Base-by-base conservation (phyloP, 2,888 invertebrate species). In the Eupithecia vulgata region DNA sequence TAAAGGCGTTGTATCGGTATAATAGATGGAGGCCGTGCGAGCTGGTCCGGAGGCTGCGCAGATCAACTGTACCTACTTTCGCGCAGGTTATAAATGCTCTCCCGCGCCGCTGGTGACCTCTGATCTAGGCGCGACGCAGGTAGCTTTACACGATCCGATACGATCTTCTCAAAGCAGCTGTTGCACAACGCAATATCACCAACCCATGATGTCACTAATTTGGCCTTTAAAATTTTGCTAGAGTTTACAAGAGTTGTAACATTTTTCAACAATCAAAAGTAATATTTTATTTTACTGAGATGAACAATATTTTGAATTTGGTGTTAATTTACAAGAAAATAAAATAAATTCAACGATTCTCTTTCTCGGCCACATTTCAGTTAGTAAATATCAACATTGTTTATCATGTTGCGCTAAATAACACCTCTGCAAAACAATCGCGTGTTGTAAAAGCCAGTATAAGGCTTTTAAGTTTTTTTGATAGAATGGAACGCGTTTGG, bases 401-500 rank as follows among this genome's bases (percentile, higher is more conserved):
- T 12, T 25, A 25, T 25, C 21, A 12, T 57, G 3, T 57, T 57
- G 25, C 6, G 5, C 25, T 4, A 57, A 25, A 10, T 57, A 25
- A 34, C 7, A 17, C 17, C 17, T 7, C 13, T 25, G 25, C 57
- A 17, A 37, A 42, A 65, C 37, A 8, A 61, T 79, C 77, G 73
- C 64, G 2, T 15, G 25, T 12, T 69, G 12, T 77, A 77, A 78
- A 75, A 5, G 64, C 25, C n/a, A 12, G 12, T 7, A 66, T 67
- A 48, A 72, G 72, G 75, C 75, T 74, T 70, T 78, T 73, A 42
- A 78, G 65, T 73, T 78, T 77, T 77, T 80, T 81, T 81, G 81
- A 84, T 81, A 81, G 76, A 81, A 81, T 82, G 80, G 82, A 82
- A 79, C 78, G 65, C 78, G 73, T 78, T 70, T 76, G 15, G 75